Conservation (phyloP, 2,797 vertebrate genomes). For the Etheostoma perlongum region DNA sequence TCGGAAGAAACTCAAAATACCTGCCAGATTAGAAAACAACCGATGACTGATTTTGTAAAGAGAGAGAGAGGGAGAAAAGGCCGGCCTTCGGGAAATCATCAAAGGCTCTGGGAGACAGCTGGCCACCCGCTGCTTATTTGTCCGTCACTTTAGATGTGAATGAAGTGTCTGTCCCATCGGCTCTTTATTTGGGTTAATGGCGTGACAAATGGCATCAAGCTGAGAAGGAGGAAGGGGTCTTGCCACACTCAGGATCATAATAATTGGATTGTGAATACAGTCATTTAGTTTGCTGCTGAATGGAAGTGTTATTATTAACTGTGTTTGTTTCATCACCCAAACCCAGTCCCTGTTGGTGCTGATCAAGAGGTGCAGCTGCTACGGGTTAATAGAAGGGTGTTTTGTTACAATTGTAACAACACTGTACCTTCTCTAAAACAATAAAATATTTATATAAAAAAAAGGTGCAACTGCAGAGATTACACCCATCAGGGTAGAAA, state of each 20-base stretch:
- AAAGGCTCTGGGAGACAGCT: background rate
- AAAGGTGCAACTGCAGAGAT: background rate
- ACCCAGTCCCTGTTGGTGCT: slow-evolving; percentile 6
- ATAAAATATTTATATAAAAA: too few relatives aligned
- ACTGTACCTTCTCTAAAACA: too few relatives aligned
- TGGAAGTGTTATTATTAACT: slow-evolving; percentile 26
- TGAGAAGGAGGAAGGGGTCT: slow-evolving; percentile 30
- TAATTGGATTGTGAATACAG: slow-evolving; percentile 53
- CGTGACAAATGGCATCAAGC: slow-evolving; percentile 62
- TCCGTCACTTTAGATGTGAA: slow-evolving; percentile 34
- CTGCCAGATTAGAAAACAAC: slow-evolving; percentile 12
- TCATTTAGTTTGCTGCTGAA: slow-evolving; percentile 45
- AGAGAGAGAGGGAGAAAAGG: background rate
- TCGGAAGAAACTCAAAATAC: slow-evolving; percentile 11
- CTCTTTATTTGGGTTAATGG: slow-evolving; percentile 46
- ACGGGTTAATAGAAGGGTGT: too few relatives aligned
- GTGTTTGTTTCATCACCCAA: slow-evolving; percentile 31
- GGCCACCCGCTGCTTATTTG: slow-evolving; percentile 27
- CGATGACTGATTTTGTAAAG: background rate
- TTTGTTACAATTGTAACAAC: too few relatives aligned
- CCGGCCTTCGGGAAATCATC: background rate
- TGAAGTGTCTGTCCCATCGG: slow-evolving; percentile 35
- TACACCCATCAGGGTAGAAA: background rate
- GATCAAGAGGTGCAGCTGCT: slow-evolving; percentile 1
- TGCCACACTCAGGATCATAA: slow-evolving; percentile 31